These are phyloP conservation scores for Athene cunicularia DNA, from an alignment of 2,113 vertebrate genomes.

Conservation along the genomic window DNA sequence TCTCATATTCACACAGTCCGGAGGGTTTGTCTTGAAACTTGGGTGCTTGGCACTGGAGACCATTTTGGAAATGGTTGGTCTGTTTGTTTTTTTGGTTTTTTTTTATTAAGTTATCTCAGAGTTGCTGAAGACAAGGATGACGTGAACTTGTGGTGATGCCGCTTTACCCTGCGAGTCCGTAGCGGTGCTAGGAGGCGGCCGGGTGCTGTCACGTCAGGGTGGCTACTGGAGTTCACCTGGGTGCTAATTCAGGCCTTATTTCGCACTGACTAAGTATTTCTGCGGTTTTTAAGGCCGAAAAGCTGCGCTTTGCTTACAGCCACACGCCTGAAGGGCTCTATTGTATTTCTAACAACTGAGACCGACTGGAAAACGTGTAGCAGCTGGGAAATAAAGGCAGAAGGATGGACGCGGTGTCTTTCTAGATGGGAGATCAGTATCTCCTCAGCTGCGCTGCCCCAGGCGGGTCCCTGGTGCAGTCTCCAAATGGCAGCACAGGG, in stretches of 20 bases:
- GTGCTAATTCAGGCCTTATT: neutral
- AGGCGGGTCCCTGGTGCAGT: neutral
- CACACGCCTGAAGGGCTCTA: neutral
- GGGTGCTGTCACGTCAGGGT: neutral
- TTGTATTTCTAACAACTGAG: neutral
- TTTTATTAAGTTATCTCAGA: neutral
- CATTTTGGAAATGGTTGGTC: neutral
- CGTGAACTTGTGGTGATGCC: neutral
- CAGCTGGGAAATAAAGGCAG: neutral
- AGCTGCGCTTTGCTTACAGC: neutral
- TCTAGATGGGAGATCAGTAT: neutral
- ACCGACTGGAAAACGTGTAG: neutral
- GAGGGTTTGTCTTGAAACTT: neutral
- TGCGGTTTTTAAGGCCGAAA: neutral
- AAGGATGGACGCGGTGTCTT: neutral
- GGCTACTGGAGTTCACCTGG: neutral
- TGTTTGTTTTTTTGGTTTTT: fast-evolving
- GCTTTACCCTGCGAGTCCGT: no score
- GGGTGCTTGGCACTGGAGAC: neutral
- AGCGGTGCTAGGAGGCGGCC: no score
- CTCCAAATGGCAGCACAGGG: neutral
- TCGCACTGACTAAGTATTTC: neutral
- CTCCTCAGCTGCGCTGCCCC: neutral
- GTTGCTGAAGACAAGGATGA: neutral
- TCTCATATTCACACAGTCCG: neutral